Conservation (phyloP, 2,113 vertebrate species). For the Tragelaphus imberbis region DNA sequence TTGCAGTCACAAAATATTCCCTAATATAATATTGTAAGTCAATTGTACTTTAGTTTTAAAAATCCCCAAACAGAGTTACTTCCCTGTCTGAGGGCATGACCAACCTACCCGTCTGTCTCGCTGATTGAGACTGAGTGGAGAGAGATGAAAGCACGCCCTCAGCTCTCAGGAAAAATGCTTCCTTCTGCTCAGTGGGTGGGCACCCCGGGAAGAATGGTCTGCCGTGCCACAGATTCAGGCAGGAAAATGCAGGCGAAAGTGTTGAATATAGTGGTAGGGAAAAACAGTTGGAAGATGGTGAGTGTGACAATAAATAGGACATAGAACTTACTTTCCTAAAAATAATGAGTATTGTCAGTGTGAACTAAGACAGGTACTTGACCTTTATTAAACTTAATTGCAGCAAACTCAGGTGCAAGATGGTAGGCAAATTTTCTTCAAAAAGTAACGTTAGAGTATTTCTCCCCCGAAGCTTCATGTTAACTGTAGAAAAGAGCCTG, state of each 20-base stretch:
- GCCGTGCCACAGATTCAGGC: neutral
- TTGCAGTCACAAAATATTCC: neutral
- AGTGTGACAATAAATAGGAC: constrained; percentile 35
- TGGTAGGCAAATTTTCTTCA: neutral
- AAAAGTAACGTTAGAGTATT: neutral
- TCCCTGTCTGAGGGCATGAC: neutral
- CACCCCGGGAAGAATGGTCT: constrained; percentile 8
- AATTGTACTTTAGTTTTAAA: neutral
- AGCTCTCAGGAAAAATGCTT: neutral
- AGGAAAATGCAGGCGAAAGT: neutral
- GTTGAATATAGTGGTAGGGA: neutral
- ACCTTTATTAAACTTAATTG: neutral
- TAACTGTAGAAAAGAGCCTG: neutral
- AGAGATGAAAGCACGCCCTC: constrained; percentile 6
- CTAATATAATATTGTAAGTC: neutral
- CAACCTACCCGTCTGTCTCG: constrained; percentile 47
- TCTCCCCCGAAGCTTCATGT: neutral
- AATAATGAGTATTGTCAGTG: neutral
- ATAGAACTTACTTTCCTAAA: neutral
- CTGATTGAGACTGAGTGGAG: neutral
- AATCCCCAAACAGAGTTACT: neutral
- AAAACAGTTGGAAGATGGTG: neutral
- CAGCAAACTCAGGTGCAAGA: neutral
- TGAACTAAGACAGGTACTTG: neutral
- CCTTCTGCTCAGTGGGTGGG: constrained; percentile 53